Percentiles rank a stretch among this genome's conserved stretches.
Evolutionary conservation across 2,888 invertebrate species (phyloP).

Genomic region (Habrosyne pyritoides): DNA sequence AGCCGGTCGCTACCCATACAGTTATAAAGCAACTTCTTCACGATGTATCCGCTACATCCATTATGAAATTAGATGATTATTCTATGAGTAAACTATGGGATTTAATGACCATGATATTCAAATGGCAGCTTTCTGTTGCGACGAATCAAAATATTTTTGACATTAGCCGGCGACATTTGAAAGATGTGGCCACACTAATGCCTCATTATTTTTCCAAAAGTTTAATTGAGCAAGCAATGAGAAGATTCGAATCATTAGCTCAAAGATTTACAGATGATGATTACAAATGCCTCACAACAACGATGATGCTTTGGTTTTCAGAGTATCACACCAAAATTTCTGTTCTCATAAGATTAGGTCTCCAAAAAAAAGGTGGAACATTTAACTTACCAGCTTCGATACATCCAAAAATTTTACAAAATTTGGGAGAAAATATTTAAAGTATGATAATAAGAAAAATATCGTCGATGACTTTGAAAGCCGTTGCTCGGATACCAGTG

Average conservation of each 20-base stretch:
- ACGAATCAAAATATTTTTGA: conserved; percentile 85
- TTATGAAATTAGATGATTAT: conserved; percentile 94
- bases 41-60: conserved; percentile 94
- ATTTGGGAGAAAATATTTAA: conserved; percentile 77
- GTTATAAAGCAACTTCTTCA: conserved; percentile 89
- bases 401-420: conserved; percentile 58
- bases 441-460: conserved; percentile 68
- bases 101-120: conserved; percentile 96
- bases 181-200: conserved; percentile 83
- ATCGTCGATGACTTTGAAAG: conserved; percentile 61
- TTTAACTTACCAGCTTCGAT: conserved; percentile 80
- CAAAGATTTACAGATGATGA: conserved; percentile 84
- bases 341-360: conserved; percentile 90
- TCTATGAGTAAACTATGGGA: conserved; percentile 98
- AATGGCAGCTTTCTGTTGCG: conserved; percentile 91
- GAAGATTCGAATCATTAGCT: conserved; percentile 82
- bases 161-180: conserved; percentile 86
- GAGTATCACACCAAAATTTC: conserved; percentile 92
- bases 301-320: conserved; percentile 89
- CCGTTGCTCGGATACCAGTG: conserved; percentile 58
- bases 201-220: conserved; percentile 83
- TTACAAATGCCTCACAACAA: conserved; percentile 86
- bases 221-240: conserved; percentile 84
- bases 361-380: conserved; percentile 91
- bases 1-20: conserved; percentile 70